Base-by-base conservation (phyloP, 2,888 invertebrate genomes). In the Syrista parreyssii region DNA sequence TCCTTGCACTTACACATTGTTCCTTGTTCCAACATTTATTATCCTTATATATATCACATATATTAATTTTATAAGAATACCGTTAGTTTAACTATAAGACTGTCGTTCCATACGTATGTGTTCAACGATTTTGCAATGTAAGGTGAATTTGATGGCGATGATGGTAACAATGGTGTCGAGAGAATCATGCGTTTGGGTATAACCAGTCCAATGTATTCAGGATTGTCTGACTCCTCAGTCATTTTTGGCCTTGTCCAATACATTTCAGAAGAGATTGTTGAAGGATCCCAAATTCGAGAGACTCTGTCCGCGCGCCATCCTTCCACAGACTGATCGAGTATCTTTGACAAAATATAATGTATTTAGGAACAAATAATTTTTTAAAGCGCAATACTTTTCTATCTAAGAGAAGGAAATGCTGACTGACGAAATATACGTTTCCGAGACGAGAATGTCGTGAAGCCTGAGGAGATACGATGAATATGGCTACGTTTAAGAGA, bases 281-380 rank as follows among this genome's bases (percentile, higher is more conserved):
- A 84, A 11, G 92, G 92, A 83, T 92, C 90, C 92, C 92, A 91
- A 72, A 91, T 83, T 23, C 90, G 83, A 68, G 92, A 91, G 12
- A 82, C 82, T 74, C 89, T 84, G 83, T 91, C 91, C 55, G 87
- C 84, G 23, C 81, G 83, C 4, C 34, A 32, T 11, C 75, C 75
- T 77, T 71, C 79, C n/a, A 75, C 34, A 11, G 84, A 84, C 0
- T 87, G 83, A 80, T 89, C 89, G 76, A 88, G 79, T 80, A 89
- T 78, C 88, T 88, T 55, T 55, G 55, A 23, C 6, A 55, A 15
- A 55, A 23, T 23, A 55, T 23, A 55, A 55, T 55, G 55, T 55
- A 55, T 15, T 23, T 55, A 23, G 55, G 9, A 55, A 23, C 1
- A 6, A 55, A 23, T 23, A 2, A 55, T 0, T 40, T 15, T 23